Percentiles rank a stretch among this genome's conserved stretches.
phyloP scores from a whole-genome alignment of 2,888 invertebrate species.

The Drosophila seclusa region DNA sequence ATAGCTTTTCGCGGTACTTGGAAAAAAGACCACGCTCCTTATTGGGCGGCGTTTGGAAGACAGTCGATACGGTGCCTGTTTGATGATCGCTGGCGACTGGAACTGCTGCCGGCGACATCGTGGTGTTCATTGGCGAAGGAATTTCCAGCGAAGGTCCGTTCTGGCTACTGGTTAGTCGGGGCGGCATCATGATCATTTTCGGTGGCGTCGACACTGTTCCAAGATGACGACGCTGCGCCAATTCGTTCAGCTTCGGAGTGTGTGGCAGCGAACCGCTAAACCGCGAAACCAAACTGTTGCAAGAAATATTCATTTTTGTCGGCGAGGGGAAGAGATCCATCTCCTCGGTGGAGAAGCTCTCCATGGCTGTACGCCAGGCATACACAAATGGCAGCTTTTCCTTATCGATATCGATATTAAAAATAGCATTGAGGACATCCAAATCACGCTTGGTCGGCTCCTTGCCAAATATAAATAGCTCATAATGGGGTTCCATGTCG shows the following conservation, averaged over 20 bases:
- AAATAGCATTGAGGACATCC: conserved; percentile 91
- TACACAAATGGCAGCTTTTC: conserved; percentile 89
- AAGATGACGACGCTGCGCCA: not conserved
- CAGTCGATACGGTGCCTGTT: conserved; percentile 22
- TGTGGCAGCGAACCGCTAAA: conserved; percentile 2
- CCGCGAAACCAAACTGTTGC: conserved; percentile 10
- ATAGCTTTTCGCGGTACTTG: conserved; percentile 67
- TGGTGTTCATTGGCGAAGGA: not conserved
- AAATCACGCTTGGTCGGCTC: conserved; percentile 92
- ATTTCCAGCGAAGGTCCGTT: not conserved
- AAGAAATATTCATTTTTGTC: not conserved
- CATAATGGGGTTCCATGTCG: conserved; percentile 84
- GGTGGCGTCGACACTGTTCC: no score
- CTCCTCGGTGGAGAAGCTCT: conserved; percentile 86
- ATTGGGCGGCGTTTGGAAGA: conserved; percentile 64
- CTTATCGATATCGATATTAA: conserved; percentile 86
- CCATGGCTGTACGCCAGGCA: conserved; percentile 90
- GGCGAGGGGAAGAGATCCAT: conserved; percentile 83
- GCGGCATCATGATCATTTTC: no score
- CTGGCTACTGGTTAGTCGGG: no score
- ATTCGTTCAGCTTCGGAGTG: conserved; percentile 51
- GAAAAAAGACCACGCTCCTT: conserved; percentile 72
- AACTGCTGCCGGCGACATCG: conserved; percentile 22
- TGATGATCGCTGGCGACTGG: conserved; percentile 14
- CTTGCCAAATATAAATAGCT: conserved; percentile 88